Evolutionary conservation across 1,140 invertebrate genomes (phyloP), one percentile per base, ranked within the genome.

Genomic region (Trichoplusia ni): DNA sequence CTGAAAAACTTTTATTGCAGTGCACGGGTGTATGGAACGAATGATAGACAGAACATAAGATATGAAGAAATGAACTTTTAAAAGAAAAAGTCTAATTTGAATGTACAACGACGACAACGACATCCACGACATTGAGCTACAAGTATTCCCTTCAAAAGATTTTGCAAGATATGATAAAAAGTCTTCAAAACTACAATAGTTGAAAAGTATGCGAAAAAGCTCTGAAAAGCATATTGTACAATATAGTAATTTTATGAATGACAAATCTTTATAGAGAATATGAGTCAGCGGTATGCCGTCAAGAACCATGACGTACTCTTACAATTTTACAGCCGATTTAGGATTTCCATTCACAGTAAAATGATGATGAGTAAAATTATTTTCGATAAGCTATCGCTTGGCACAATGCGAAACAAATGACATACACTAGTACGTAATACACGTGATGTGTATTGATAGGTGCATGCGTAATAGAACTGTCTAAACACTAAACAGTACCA

Each of bases 261-360:
- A 89, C 76, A 75, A 85, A 81, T 81, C 74, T 79, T 64, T 77
- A 79, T 77, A 77, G 67, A 71, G 71, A 64, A 67, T 67, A 67
- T 86, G 86, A 87, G 58, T 89, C 84, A 89, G 77, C 76, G 62
- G 64, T 67, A 66, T 75, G 69, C 64, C 77, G 78, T 79, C 79
- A 71, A 79, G 69, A 73, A 66, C 74, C 67, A 74, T 65, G 78
- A 82, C 82, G 81, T 73, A 70, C 64, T 68, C 75, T 79, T 69
- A 73, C 69, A 71, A 60, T 81, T n/a, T n/a, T n/a, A n/a, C n/a
- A n/a, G n/a, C n/a, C n/a, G n/a, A n/a, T n/a, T n/a, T n/a, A n/a
- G n/a, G n/a, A n/a, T n/a, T n/a, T n/a, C n/a, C n/a, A n/a, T n/a
- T n/a, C n/a, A n/a, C n/a, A n/a, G n/a, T n/a, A n/a, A n/a, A n/a